Percentiles rank a stretch among this genome's conserved stretches.
These are phyloP conservation scores for Semicossyphus pulcher DNA, from an alignment of 2,113 vertebrate species.

Conservation along the genomic window DNA sequence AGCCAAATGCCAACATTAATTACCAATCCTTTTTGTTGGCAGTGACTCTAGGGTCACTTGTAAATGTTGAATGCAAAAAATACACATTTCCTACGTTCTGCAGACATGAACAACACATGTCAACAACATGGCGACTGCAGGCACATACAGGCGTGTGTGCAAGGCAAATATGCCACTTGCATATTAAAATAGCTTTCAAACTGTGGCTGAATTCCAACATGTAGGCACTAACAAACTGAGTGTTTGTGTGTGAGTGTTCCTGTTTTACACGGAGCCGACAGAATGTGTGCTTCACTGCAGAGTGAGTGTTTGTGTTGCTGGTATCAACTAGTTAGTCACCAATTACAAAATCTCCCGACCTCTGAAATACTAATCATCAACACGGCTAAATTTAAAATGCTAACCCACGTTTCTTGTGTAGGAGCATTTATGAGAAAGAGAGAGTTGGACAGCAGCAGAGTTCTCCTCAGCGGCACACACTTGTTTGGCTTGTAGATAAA, in stretches of 20 bases:
- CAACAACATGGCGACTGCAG: neutral
- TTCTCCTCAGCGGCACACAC: neutral
- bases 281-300: constrained; percentile 29
- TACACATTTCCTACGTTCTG: no score
- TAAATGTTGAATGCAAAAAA: no score
- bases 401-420: neutral
- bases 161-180: neutral
- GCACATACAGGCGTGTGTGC: neutral
- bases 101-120: neutral
- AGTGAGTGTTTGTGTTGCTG: constrained; percentile 13
- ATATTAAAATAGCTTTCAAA: constrained; percentile 13
- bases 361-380: constrained; percentile 7
- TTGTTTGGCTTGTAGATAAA: neutral
- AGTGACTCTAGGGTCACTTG: neutral
- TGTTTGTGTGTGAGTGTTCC: constrained; percentile 13
- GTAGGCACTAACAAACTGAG: constrained; percentile 21
- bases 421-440: neutral
- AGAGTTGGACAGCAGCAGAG: neutral
- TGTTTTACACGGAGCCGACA: constrained; percentile 19
- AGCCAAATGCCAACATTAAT: constrained; percentile 12
- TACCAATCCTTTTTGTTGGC: no score
- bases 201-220: constrained; percentile 40
- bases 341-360: neutral
- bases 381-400: neutral
- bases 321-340: constrained; percentile 19